Evolutionary conservation across 2,888 invertebrate species (phyloP), one percentile per base, ranked within the genome.

Genomic region (Drosophila ustulata): DNA sequence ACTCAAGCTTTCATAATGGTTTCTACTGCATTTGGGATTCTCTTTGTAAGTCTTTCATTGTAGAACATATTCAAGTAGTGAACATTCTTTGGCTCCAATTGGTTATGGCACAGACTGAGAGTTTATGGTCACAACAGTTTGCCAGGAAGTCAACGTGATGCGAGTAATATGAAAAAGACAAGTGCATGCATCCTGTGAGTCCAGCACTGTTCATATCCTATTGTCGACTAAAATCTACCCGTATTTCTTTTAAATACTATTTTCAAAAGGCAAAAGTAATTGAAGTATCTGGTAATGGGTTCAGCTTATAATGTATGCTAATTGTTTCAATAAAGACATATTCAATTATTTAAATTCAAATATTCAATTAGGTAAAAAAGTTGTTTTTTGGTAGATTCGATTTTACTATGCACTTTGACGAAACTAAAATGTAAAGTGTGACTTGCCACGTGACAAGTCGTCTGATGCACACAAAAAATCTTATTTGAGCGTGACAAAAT

Each of bases 181-280:
- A 55, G n/a, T 59, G 47, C 18, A 47, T 56, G 30, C 63, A 43
- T 70, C 53, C 70, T 70, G 41, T 58, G 49, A 50, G 37, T 34
- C 51, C 37, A 57, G 5, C 52, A 11, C 46, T 53, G 52, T 11
- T 39, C 46, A 51, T 26, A 64, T 71, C 45, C 46, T 49, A 8
- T 26, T 39, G 8, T 49, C 39, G 34, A 18, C 8, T 26, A 45
- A 55, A 66, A 66, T 62, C 47, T 61, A 28, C 34, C 0, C 34
- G 9, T 30, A 5, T 30, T 30, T 30, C 30, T 30, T 30, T 7
- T 30, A 30, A 30, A 30, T 30, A 6, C 0, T 6, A 2, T 30
- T 30, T 30, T 30, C 30, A 30, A 23, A 66, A 13, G 65, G 55
- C 68, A 80, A 70, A 66, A 71, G 63, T 67, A 84, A 74, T 78